Percentiles rank a stretch among this genome's conserved stretches.
These are phyloP conservation scores for Syndactyla subalaris DNA, from an alignment of 2,797 vertebrate species.

Conservation along the genomic window DNA sequence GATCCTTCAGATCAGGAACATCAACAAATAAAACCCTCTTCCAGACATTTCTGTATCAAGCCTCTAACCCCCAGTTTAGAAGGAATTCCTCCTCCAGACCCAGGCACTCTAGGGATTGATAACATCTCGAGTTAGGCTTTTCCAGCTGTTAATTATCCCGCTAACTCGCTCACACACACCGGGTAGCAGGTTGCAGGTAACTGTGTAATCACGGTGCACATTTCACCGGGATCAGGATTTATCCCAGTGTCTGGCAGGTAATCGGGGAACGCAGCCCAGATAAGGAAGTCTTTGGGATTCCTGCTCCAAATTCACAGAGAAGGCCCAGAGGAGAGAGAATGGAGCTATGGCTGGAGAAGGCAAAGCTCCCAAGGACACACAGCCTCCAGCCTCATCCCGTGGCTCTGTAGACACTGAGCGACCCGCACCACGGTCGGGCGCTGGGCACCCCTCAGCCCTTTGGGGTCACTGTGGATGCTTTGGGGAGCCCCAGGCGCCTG, in stretches of 20 bases:
- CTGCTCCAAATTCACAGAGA: not conserved
- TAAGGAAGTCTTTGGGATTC: not conserved
- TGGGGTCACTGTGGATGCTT: accelerated
- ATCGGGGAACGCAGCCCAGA: not conserved
- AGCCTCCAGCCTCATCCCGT: not conserved
- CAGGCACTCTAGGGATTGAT: accelerated
- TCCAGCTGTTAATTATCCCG: not conserved
- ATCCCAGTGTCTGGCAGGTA: not conserved
- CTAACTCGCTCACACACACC: not conserved
- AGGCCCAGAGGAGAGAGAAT: not conserved
- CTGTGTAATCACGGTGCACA: accelerated
- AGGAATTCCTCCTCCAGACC: not conserved
- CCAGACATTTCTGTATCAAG: not conserved
- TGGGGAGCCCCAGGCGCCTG: accelerated
- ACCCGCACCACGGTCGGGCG: accelerated
- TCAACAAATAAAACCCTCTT: not conserved
- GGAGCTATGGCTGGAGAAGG: not conserved
- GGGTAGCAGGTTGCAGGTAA: not conserved
- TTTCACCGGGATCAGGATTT: not conserved
- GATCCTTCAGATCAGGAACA: not conserved
- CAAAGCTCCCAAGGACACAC: accelerated
- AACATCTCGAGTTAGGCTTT: not conserved
- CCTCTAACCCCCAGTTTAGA: not conserved
- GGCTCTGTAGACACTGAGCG: not conserved
- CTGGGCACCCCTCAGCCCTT: not conserved